Conservation (phyloP, 2,888 invertebrate genomes). For the Balanococcus diminutus region DNA sequence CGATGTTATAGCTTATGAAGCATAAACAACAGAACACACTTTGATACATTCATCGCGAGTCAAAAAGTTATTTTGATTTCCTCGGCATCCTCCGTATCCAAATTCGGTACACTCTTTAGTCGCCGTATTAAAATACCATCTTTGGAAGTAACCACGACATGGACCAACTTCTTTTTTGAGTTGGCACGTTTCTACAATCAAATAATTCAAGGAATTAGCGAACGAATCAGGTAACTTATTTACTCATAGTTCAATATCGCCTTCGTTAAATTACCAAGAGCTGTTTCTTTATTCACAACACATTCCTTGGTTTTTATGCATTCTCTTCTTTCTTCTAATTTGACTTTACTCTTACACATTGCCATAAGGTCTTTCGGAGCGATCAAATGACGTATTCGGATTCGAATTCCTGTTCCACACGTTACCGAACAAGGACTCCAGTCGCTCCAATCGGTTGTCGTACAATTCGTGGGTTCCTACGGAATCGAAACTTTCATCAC, state of each 20-base stretch:
- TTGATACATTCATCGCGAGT: conserved; percentile 76
- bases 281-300: conserved; percentile 73
- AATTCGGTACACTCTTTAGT: conserved; percentile 84
- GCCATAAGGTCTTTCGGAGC: conserved; percentile 65
- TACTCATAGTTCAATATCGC: neutral
- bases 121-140: conserved; percentile 79
- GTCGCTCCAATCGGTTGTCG: conserved; percentile 86
- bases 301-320: conserved; percentile 72
- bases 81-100: conserved; percentile 86
- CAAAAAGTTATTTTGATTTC: conserved; percentile 90
- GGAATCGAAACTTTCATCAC: neutral
- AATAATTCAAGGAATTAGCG: conserved; percentile 6
- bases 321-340: conserved; percentile 76
- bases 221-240: neutral
- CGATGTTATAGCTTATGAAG: conserved; percentile 58
- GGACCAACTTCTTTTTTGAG: conserved; percentile 79
- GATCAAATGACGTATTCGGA: conserved; percentile 74
- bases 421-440: conserved; percentile 92
- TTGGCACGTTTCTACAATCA: conserved; percentile 77
- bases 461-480: conserved; percentile 64
- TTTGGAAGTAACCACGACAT: conserved; percentile 83
- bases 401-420: conserved; percentile 80
- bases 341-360: conserved; percentile 71
- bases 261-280: conserved; percentile 65
- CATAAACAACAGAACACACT: conserved; percentile 69